Evolutionary conservation across 2,113 vertebrate genomes (phyloP).

Genomic region (Maccullochella peelii): DNA sequence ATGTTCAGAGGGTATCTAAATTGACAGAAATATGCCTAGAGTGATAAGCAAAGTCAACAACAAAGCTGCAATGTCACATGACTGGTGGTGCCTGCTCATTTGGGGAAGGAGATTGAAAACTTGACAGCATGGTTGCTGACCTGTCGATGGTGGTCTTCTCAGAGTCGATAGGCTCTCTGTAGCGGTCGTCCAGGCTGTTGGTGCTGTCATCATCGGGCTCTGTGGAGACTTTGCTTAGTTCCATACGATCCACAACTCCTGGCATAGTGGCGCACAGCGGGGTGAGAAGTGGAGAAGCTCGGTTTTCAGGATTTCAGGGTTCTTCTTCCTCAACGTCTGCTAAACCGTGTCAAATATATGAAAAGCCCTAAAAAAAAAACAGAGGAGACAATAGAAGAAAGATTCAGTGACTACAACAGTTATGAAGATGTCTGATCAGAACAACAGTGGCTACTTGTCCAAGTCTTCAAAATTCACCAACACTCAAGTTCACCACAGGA

Average conservation of each 20-base stretch:
- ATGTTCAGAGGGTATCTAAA: background rate
- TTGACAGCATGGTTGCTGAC: conserved; percentile 70
- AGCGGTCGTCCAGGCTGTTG: conserved; percentile 89
- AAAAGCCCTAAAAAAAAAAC: background rate
- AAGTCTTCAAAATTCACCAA: background rate
- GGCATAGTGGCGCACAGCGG: conserved; percentile 56
- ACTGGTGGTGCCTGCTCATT: background rate
- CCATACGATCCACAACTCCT: conserved; percentile 89
- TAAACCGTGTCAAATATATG: background rate
- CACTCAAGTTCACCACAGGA: background rate
- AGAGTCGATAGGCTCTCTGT: conserved; percentile 78
- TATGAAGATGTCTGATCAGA: background rate
- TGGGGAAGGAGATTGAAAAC: background rate
- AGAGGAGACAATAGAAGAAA: background rate
- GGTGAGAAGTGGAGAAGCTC: background rate
- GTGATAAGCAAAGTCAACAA: background rate
- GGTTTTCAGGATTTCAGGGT: background rate
- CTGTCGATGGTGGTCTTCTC: conserved; percentile 90
- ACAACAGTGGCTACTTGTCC: background rate
- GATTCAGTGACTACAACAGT: background rate
- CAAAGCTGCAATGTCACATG: no score
- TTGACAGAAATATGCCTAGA: background rate
- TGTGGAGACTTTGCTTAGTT: conserved; percentile 91
- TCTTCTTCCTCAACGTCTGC: background rate
- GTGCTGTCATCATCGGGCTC: conserved; percentile 90